Evolutionary conservation across 2,113 vertebrate species (phyloP), one percentile per base, ranked within the genome.

Genomic region (Alligator sinensis): DNA sequence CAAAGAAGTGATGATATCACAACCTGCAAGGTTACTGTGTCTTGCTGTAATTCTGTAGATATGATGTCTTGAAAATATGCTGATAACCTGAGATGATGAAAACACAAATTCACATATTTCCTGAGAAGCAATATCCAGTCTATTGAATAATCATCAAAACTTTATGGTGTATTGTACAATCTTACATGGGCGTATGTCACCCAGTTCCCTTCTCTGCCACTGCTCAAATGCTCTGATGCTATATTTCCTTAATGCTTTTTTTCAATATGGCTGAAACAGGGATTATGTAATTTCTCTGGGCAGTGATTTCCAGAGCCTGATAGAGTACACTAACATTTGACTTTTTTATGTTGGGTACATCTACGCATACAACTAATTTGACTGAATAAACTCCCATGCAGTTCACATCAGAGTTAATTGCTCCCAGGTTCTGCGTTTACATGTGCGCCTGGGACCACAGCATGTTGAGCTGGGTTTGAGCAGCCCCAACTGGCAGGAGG

Each of bases 1-100:
- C 95, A 96, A 94, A 92, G 93, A 38, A 93, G 90, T 88, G 74
- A 96, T 96, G 87, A 91, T 84, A 94, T 97, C 93, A 96, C 76
- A 70, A n/a, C 55, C 88, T 95, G 91, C 79, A 96, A 95, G 87
- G 94, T 95, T 89, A 60, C 72, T 91, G 80, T 78, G 92, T 94
- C 77, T 90, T 93, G 80, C 59, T 25, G 81, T 79, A 80, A 47
- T 95, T 95, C 66, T 64, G 86, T 60, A 95, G 92, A 95, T 92
- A 91, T 0, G 2, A 95, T 92, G 87, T 93, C 77, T 68, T 93
- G 91, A 93, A 92, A 93, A 93, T 82, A 91, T 90, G 91, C 6
- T 2, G 25, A 58, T 82, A 90, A 80, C 66, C 57, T 88, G 0
- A 1, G 84, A 47, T 89, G 88, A 75, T 91, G 88, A 88, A 80